These are phyloP conservation scores for Amyelois transitella DNA, from an alignment of 1,140 invertebrate genomes.

Conservation along the genomic window DNA sequence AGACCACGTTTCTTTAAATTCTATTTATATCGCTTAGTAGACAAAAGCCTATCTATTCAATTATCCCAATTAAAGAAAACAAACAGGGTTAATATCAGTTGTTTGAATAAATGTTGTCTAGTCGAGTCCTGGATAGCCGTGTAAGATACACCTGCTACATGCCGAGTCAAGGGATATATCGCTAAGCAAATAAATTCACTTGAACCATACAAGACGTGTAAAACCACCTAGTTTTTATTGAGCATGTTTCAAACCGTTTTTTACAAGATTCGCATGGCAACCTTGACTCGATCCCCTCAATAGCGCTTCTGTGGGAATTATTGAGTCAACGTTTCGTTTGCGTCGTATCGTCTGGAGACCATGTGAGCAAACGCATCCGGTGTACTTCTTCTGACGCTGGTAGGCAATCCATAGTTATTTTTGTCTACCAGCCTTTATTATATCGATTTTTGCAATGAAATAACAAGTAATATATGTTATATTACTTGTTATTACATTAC, in stretches of 20 bases:
- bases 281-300: slow-evolving; percentile 54
- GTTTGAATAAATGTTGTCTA: slow-evolving; percentile 44
- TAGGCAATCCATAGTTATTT: not conserved
- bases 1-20: not conserved
- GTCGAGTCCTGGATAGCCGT: slow-evolving; percentile 35
- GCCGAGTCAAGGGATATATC: slow-evolving; percentile 18
- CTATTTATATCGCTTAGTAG: not conserved
- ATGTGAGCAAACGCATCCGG: slow-evolving; percentile 63
- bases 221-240: slow-evolving; percentile 38
- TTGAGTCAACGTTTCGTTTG: slow-evolving; percentile 44
- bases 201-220: slow-evolving; percentile 29
- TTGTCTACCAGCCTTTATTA: not conserved
- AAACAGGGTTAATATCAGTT: slow-evolving; percentile 4
- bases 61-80: slow-evolving; percentile 7
- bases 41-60: not conserved
- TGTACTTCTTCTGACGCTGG: slow-evolving; percentile 18
- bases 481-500: too few species aligned
- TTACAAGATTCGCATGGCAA: slow-evolving; percentile 56
- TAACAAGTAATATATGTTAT: too few species aligned
- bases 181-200: slow-evolving; percentile 34
- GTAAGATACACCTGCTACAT: slow-evolving; percentile 37
- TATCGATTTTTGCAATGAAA: too few species aligned
- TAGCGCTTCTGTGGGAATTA: slow-evolving; percentile 59
- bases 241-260: slow-evolving; percentile 32
- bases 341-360: slow-evolving; percentile 46